Conservation (phyloP, 2,113 vertebrate species). For the Tringa solitaria region DNA sequence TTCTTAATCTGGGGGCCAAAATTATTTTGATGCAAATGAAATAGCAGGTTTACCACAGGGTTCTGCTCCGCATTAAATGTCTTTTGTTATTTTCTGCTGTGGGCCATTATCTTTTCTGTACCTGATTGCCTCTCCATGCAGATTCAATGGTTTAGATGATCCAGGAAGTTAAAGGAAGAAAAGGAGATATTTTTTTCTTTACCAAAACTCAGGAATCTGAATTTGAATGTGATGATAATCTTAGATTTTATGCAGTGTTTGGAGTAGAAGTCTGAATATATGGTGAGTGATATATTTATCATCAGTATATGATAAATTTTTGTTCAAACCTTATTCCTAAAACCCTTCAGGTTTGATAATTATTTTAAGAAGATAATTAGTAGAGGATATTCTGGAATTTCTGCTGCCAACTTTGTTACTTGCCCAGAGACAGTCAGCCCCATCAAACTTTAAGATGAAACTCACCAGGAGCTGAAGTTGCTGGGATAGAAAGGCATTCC, state of each 20-base stretch:
- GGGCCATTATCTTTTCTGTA: not conserved
- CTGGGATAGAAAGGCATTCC: not conserved
- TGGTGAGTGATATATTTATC: not conserved
- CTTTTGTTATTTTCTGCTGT: not conserved
- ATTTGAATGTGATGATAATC: not conserved
- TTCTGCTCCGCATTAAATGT: not conserved
- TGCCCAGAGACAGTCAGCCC: not conserved
- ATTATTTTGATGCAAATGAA: not conserved
- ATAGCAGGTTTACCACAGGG: not conserved
- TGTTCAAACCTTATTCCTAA: not conserved
- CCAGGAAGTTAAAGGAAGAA: not conserved
- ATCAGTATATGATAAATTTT: not conserved
- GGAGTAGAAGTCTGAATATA: not conserved
- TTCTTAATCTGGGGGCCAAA: not conserved
- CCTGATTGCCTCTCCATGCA: not conserved
- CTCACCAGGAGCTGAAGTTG: not conserved
- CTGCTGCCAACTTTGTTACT: not conserved
- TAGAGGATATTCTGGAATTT: not conserved
- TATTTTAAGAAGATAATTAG: not conserved
- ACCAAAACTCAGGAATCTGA: not conserved
- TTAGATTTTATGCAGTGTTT: not conserved
- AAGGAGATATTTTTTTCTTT: not conserved
- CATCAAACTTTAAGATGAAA: not conserved
- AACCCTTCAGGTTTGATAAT: accelerated
- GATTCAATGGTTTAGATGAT: not conserved